Percentiles rank a stretch among this genome's conserved stretches.
Evolutionary conservation across 2,888 invertebrate species (phyloP).

Genomic region (Adineta ricciae): DNA sequence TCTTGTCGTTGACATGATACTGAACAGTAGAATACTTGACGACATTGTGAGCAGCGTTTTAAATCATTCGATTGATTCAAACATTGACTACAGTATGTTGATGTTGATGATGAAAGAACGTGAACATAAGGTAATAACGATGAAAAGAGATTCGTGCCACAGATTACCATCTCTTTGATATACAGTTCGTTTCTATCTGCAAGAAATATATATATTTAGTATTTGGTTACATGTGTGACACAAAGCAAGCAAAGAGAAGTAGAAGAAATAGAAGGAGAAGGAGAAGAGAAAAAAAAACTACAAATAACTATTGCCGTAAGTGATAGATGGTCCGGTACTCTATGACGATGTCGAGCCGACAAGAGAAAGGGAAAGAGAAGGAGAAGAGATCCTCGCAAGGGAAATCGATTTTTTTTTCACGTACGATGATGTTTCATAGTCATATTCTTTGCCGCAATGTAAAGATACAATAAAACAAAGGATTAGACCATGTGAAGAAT

Average conservation of each 20-base stretch:
- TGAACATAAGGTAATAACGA: background rate
- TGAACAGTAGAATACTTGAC: background rate
- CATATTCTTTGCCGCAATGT: background rate
- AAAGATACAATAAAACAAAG: background rate
- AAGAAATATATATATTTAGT: background rate
- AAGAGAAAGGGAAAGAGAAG: background rate
- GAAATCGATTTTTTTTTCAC: slow-evolving; percentile 1
- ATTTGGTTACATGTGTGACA: background rate
- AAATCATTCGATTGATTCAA: background rate
- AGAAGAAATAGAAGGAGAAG: no score
- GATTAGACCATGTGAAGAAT: background rate
- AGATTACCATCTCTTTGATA: background rate
- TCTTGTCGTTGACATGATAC: slow-evolving; percentile 1
- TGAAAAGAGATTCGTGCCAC: slow-evolving; percentile 2
- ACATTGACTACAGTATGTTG: background rate
- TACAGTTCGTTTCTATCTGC: background rate
- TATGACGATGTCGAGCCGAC: background rate
- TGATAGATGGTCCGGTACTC: background rate
- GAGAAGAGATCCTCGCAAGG: background rate
- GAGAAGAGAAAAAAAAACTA: background rate
- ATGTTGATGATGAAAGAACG: background rate
- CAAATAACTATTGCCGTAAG: slow-evolving; percentile 5
- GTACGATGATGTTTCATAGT: background rate
- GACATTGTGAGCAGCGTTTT: slow-evolving; percentile 11
- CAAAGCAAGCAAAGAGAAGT: background rate